A percentile compares a stretch with the other conserved stretches of the same genome.
phyloP scores from a whole-genome alignment of 23 tunicate genomes.

The Ciona savignyi region DNA sequence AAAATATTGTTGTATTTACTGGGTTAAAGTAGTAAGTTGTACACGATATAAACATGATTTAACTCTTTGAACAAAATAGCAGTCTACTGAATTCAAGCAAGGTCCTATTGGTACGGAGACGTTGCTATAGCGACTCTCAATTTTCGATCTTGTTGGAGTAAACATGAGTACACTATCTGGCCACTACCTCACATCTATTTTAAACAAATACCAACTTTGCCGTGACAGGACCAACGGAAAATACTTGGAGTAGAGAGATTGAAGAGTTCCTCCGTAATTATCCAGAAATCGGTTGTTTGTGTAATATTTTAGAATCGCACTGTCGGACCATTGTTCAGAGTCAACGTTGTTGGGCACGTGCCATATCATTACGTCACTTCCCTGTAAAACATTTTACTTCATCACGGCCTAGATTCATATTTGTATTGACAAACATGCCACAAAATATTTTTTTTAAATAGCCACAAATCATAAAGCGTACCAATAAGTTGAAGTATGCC shows the following conservation, averaged over 20 bases:
- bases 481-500: slow-evolving; percentile 49
- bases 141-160: too few relatives aligned
- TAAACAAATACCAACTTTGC: too few relatives aligned
- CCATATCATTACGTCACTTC: slow-evolving; percentile 88
- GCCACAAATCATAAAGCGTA: background rate
- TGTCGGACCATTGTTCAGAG: slow-evolving; percentile 32
- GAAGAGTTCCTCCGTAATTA: slow-evolving; percentile 70
- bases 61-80: too few relatives aligned
- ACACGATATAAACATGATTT: too few relatives aligned
- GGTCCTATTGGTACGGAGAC: too few relatives aligned
- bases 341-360: slow-evolving; percentile 84
- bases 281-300: slow-evolving; percentile 61
- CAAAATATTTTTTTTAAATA: background rate
- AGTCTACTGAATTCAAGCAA: too few relatives aligned
- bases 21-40: too few relatives aligned
- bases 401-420: background rate
- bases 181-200: too few relatives aligned
- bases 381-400: slow-evolving; percentile 23
- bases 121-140: too few relatives aligned
- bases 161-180: too few relatives aligned
- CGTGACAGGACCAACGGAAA: slow-evolving; percentile 32
- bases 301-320: slow-evolving; percentile 77
- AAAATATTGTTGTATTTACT: too few relatives aligned
- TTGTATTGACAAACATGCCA: background rate
- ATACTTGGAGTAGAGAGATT: slow-evolving; percentile 54